A percentile compares a stretch with the other conserved stretches of the same genome.
These are phyloP conservation scores for Drosophila ananassae DNA, from an alignment of 1,140 invertebrate genomes.

Conservation along the genomic window DNA sequence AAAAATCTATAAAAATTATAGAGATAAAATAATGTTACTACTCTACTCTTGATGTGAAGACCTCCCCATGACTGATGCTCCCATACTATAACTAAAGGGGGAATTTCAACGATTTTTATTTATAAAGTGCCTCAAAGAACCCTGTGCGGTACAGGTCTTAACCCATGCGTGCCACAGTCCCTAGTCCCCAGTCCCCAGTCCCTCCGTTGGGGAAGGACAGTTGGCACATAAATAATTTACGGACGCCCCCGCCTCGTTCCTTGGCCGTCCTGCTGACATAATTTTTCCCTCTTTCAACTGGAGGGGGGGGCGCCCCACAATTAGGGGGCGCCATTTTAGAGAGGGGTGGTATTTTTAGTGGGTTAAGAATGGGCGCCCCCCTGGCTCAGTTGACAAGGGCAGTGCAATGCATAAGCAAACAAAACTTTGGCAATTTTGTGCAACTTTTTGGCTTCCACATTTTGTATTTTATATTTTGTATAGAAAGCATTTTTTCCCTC, in stretches of 20 bases:
- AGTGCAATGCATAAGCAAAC: constrained; percentile 53
- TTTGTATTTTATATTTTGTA: constrained; percentile 23
- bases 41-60: too few species aligned
- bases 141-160: too few species aligned
- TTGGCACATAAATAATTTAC: constrained; percentile 79
- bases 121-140: constrained; percentile 58
- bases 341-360: constrained; percentile 13
- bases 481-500: constrained; percentile 45
- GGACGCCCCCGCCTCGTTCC: constrained; percentile 23
- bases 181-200: too few species aligned
- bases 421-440: constrained; percentile 72
- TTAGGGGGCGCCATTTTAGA: constrained; percentile 18
- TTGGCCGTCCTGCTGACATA: constrained; percentile 65
- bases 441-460: constrained; percentile 67
- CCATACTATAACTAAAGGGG: too few species aligned
- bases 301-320: constrained; percentile 10
- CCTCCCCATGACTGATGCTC: too few species aligned
- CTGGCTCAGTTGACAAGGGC: constrained; percentile 8
- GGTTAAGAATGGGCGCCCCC: neutral
- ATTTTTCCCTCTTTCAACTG: constrained; percentile 37
- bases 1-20: too few species aligned
- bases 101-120: constrained; percentile 70
- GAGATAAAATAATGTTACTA: too few species aligned
- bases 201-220: constrained; percentile 46
- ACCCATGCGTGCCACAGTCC: constrained; percentile 55